phyloP scores from a whole-genome alignment of 2,113 vertebrate genomes.

The Corythornis madagascariensis region DNA sequence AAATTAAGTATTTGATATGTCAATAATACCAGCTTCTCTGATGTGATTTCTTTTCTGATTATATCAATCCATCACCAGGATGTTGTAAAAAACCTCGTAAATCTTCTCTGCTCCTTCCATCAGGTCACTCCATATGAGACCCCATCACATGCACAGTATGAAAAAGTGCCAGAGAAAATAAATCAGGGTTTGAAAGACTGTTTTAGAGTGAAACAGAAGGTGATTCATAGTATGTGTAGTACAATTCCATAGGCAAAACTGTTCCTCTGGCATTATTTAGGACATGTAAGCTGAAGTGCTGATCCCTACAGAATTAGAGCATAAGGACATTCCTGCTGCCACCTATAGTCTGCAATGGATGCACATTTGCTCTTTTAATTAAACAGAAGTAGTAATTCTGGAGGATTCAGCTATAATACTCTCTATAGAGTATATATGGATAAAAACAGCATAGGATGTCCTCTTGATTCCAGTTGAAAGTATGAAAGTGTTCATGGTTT shows the following conservation, averaged over 20 bases:
- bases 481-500: slow-evolving; percentile 7
- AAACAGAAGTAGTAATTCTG: not conserved
- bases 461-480: slow-evolving; percentile 30
- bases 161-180: slow-evolving; percentile 28
- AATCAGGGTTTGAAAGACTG: slow-evolving; percentile 18
- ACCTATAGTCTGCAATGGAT: slow-evolving; percentile 14
- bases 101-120: not conserved
- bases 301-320: not conserved
- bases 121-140: not conserved
- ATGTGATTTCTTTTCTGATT: slow-evolving; percentile 15
- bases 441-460: not conserved
- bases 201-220: not conserved
- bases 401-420: not conserved
- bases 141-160: not conserved
- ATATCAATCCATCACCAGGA: not conserved
- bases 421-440: not conserved
- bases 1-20: slow-evolving; percentile 11
- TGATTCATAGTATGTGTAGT: not conserved
- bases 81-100: not conserved
- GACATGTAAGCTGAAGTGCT: not conserved
- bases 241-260: not conserved
- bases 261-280: not conserved
- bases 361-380: not conserved
- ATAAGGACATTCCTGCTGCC: slow-evolving; percentile 36
- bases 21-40: not conserved